Base-by-base conservation (phyloP, 37 sponge, comb jelly and placozoan species). In the Axinella damicornis region DNA sequence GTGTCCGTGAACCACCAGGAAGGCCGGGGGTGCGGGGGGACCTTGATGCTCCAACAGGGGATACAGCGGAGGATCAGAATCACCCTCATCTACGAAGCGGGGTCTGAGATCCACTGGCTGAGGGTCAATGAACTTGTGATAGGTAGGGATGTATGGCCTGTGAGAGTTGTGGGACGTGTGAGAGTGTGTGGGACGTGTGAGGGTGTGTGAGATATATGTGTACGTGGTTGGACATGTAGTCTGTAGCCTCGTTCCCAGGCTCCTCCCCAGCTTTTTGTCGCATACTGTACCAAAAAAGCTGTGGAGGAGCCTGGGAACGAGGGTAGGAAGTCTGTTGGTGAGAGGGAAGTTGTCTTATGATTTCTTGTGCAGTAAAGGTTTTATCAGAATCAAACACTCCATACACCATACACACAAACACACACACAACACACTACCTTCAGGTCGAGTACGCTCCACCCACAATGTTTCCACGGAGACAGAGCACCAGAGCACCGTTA, bases 41-140 rank as follows among this genome's bases (percentile, higher is more conserved):
- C 58, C 71, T 95, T 89, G 69, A 20, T 92, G 62, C 88, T 95
- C 17, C 96, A 95, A 64, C 96, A 95, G 57, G 96, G 93, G 0
- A 81, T 98, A 19, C 98, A 98, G 83, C 63, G 98, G 71, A 72
- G 98, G 69, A 72, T 98, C 15, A 83, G 87, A 21, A 33, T 98
- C 33, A 91, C 91, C 17, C 83, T 98, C 11, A 82, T 87, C 57
- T 94, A 90, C 77, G 96, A 96, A 63, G 55, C 78, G 21, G 93
- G 94, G 0, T 65, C 83, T 57, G 91, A 93, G 46, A 53, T 96
- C 11, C 83, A 90, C 32, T 90, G 90, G 93, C 83, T 63, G 36
- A 89, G 75, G 53, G 93, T 93, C 31, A 74, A 73, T 41, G 90
- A 92, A 53, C 79, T 90, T 19, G 90, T 93, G n/a, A 64, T 93